Conservation (phyloP, 1,140 invertebrate genomes). For the Chrysopa pallens region DNA sequence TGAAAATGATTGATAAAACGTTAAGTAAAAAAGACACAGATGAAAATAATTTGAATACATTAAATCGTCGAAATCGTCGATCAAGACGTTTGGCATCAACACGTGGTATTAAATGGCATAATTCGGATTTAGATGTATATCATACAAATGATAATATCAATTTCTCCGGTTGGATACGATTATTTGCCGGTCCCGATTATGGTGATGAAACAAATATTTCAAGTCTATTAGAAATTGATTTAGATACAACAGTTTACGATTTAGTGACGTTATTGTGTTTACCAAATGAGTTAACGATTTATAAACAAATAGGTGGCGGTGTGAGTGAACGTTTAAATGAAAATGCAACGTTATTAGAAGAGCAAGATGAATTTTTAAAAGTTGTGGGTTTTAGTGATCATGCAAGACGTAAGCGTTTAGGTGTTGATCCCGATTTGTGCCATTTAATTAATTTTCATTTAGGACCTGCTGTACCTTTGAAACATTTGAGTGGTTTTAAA, state of each 20-base stretch:
- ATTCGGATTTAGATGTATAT: background rate
- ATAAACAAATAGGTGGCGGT: slow-evolving; percentile 41
- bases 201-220: background rate
- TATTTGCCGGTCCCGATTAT: slow-evolving; percentile 1
- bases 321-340: slow-evolving; percentile 30
- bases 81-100: background rate
- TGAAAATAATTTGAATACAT: background rate
- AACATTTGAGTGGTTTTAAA: slow-evolving; percentile 25
- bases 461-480: slow-evolving; percentile 30
- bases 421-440: slow-evolving; percentile 42
- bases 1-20: background rate
- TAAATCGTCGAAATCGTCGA: background rate
- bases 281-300: slow-evolving; percentile 35
- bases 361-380: slow-evolving; percentile 41
- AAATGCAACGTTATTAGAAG: slow-evolving; percentile 33
- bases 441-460: slow-evolving; percentile 39
- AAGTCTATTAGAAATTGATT: slow-evolving; percentile 35
- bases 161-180: slow-evolving; percentile 4
- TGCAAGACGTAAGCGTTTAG: slow-evolving; percentile 34
- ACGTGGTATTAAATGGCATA: background rate
- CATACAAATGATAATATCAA: background rate
- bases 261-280: slow-evolving; percentile 38
- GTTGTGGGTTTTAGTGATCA: slow-evolving; percentile 35
- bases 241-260: slow-evolving; percentile 36
- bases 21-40: background rate